Evolutionary conservation across 1,140 invertebrate species (phyloP).

Genomic region (Bombyx mori): DNA sequence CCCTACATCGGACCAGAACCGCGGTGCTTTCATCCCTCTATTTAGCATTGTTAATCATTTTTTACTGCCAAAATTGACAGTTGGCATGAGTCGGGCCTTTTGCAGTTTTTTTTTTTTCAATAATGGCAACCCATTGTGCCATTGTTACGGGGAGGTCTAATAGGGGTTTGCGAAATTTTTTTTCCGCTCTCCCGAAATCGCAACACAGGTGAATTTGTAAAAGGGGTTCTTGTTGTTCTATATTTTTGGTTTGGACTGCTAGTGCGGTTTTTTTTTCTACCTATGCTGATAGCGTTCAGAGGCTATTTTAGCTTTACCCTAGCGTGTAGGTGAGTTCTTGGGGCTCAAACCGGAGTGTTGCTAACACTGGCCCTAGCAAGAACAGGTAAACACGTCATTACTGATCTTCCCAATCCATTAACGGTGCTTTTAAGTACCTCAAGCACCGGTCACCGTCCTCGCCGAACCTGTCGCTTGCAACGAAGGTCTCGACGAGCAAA

Average conservation of each 20-base stretch:
- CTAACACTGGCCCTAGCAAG: neutral
- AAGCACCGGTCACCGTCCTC: too few species aligned
- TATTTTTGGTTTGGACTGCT: neutral
- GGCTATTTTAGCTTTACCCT: too few species aligned
- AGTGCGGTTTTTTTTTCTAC: neutral
- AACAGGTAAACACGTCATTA: neutral
- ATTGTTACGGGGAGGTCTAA: slow-evolving; percentile 45
- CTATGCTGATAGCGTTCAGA: too few species aligned
- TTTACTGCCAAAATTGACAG: slow-evolving; percentile 34
- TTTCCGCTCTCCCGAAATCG: slow-evolving; percentile 2
- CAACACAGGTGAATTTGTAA: slow-evolving; percentile 29
- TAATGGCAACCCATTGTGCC: slow-evolving; percentile 31
- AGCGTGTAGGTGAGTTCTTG: too few species aligned
- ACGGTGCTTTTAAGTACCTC: too few species aligned
- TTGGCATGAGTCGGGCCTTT: slow-evolving; percentile 28
- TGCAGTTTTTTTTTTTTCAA: slow-evolving; percentile 31
- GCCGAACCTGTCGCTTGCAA: too few species aligned
- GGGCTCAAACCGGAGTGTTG: too few species aligned
- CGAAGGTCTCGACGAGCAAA: too few species aligned
- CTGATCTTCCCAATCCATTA: neutral
- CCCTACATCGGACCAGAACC: slow-evolving; percentile 1
- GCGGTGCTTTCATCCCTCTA: slow-evolving; percentile 23
- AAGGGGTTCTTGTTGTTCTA: neutral
- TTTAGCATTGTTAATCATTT: slow-evolving; percentile 29
- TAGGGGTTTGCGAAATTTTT: slow-evolving; percentile 37